Conservation (phyloP, 1,140 invertebrate genomes). For the Drosophila mauritiana region DNA sequence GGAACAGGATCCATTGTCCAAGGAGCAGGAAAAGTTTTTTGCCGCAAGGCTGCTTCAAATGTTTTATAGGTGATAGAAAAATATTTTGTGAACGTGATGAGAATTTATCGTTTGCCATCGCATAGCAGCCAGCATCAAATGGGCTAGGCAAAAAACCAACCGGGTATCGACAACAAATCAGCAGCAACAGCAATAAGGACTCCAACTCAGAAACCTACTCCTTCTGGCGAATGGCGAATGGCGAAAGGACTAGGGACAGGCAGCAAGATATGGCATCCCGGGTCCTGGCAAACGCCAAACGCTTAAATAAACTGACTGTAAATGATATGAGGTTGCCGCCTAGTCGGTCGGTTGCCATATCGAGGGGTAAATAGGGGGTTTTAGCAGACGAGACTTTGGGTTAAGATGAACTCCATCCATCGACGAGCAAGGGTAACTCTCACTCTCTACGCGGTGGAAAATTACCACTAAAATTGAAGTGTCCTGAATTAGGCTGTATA, state of each 20-base stretch:
- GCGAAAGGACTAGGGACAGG: slow-evolving; percentile 5
- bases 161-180: slow-evolving; percentile 57
- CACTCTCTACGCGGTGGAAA: neutral
- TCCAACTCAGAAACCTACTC: neutral
- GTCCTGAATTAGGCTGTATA: too few relatives aligned
- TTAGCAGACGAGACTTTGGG: neutral
- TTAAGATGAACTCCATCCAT: slow-evolving; percentile 16
- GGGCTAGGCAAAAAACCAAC: slow-evolving; percentile 44
- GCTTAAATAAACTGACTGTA: slow-evolving; percentile 71
- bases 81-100: slow-evolving; percentile 81
- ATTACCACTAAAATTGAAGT: too few relatives aligned
- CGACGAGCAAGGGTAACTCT: slow-evolving; percentile 2
- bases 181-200: slow-evolving; percentile 14
- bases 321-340: slow-evolving; percentile 61
- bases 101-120: slow-evolving; percentile 72
- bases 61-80: slow-evolving; percentile 82
- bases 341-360: slow-evolving; percentile 10
- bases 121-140: slow-evolving; percentile 53
- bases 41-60: slow-evolving; percentile 71
- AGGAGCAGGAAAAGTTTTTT: slow-evolving; percentile 48
- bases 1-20: slow-evolving; percentile 46
- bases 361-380: slow-evolving; percentile 2
- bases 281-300: slow-evolving; percentile 34
- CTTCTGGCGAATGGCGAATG: neutral
- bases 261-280: slow-evolving; percentile 48